Evolutionary conservation across 2,888 invertebrate species (phyloP), one percentile per base, ranked within the genome.

Genomic region (Temnothorax rugatulus): DNA sequence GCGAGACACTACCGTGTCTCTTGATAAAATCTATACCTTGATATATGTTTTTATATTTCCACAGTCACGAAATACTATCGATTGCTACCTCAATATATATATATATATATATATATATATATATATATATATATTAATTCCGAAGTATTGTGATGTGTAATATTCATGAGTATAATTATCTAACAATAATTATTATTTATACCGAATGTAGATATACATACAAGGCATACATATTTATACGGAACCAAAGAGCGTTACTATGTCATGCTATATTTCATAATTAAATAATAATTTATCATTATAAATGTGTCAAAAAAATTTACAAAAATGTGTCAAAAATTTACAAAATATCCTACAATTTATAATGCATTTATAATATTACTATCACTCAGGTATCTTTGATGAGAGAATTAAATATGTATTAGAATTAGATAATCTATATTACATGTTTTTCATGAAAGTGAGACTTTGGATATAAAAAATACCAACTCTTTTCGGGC

Each of bases 121-220:
- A 25, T 25, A 25, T 25, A 25, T 25, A 9, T 29, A 5, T 29
- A 3, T 63, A 63, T 63, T n/a, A 68, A 68, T 68, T 68, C 4
- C 29, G 5, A 44, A 68, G 29, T 47, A 29, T 68, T 54, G 2
- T 41, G n/a, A 15, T 15, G 18, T 68, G 8, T 21, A 44, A 54
- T 54, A 54, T 29, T 9, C 11, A 41, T n/a, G n/a, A 34, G 3
- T 38, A 21, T 66, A 76, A 66, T 64, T 66, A 77, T 57, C 8
- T 68, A 54, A 11, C n/a, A 44, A 34, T 57, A 41, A 77, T 77
- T 68, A 77, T 77, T 68, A 77, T 54, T 77, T 68, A 57, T 44
- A 41, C 0, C 13, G 0, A 66, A 52, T 66, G 18, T 66, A 13
- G 18, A 76, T n/a, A 4, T 44, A 21, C 4, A 4, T 44, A 21